Base-by-base conservation (phyloP, 2,888 invertebrate species). In the Cerceris ruficornis region DNA sequence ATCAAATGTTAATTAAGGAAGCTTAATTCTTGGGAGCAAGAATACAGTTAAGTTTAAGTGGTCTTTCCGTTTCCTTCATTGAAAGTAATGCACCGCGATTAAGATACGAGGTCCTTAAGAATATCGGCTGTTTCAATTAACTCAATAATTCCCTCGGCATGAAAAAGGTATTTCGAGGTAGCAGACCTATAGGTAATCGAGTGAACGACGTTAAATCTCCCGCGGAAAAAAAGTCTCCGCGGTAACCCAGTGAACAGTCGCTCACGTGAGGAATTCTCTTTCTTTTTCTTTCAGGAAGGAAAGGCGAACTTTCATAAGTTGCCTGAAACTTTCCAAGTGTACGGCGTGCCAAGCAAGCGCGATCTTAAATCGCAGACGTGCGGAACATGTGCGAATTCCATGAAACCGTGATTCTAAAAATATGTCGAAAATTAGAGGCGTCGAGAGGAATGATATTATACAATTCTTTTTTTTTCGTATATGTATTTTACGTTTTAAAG, bases 71-170 rank as follows among this genome's bases (percentile, higher is more conserved):
- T 11, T 46, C 46, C 1, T 8, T 46, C 46, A 46, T 8, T 46
- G 11, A 11, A 46, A 46, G 2, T 46, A 8, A 8, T 11, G 46
- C 5, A 11, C 46, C 46, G 46, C 46, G 46, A 11, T 8, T 46
- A n/a, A 58, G 17, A 28, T 7, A 39, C 7, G 8, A 58, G 8
- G 43, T 42, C 66, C 64, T 43, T 39, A 64, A 55, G 69, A 77
- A 67, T 69, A 81, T 81, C 62, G 71, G 41, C 62, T 75, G 68
- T 67, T 81, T 75, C 78, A 79, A 83, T 81, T 81, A 83, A 75
- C 61, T 70, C 69, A 68, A 77, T 69, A 14, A 60, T 42, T 64
- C 75, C 76, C 55, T 11, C n/a, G 64, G 43, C 61, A 62, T 9
- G 11, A n/a, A 49, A 50, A 50, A n/a, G 42, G 13, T 11, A 42